Base-by-base conservation (phyloP, 2,797 vertebrate species). In the Eulemur rubriventer region DNA sequence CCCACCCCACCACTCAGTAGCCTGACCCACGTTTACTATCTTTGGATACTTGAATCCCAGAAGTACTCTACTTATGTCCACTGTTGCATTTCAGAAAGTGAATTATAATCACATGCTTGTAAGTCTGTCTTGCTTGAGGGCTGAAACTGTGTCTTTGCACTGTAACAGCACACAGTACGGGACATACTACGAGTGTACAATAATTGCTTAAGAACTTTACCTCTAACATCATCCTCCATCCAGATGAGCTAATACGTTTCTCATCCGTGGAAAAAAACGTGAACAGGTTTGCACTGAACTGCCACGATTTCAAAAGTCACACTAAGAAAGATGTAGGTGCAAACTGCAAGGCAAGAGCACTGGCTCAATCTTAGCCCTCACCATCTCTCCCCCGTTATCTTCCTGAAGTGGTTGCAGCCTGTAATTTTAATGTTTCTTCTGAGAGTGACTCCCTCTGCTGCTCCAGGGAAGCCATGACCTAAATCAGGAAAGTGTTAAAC, bases 391-490 rank as follows among this genome's bases (percentile, higher is more conserved):
- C 28, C 48, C 30, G 59, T 84, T 84, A 87, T 95, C 33, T 61
- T 76, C 70, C 14, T 26, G 61, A 95, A 94, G 94, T 72, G 85
- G 52, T 10, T 59, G 57, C 93, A 82, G 86, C 38, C 75, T 48
- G 52, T 90, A 79, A 87, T 73, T 75, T 52, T 85, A 76, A 61
- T 35, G 78, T 84, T 94, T 88, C 95, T 94, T 94, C 94, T 92
- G 78, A 90, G 72, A 96, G 73, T 52, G 93, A 97, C 97, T 98
- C 97, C 97, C 97, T 96, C 97, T 98, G 92, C 95, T 98, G 97
- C 96, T 86, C 90, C 82, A 79, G 84, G 82, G 92, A 89, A 94
- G 95, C 73, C 90, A 89, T 96, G 96, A 96, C 97, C 95, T 95
- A 96, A 81, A 96, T 95, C 96, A 96, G 76, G 67, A 80, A 89